phyloP scores from a whole-genome alignment of 2,113 vertebrate species.

The Eublepharis macularius region DNA sequence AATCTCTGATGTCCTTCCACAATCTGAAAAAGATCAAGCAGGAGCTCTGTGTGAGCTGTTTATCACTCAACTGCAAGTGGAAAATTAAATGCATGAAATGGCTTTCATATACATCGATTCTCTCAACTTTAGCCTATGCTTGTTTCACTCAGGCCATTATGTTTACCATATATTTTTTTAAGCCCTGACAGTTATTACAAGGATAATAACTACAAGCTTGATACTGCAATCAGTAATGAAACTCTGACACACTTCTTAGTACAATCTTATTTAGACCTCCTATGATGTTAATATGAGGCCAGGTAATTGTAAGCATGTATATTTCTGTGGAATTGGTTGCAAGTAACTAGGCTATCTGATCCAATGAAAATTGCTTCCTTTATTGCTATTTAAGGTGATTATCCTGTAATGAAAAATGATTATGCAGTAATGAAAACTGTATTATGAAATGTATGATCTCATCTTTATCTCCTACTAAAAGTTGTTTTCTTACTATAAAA shows the following conservation, averaged over 20 bases:
- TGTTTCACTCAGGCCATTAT: too few relatives aligned
- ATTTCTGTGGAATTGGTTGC: neutral
- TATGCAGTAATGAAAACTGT: neutral
- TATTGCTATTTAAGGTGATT: neutral
- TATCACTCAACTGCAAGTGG: too few relatives aligned
- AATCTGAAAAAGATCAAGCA: too few relatives aligned
- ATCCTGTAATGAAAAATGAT: neutral
- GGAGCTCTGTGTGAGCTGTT: too few relatives aligned
- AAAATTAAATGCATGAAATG: too few relatives aligned
- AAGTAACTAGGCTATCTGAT: neutral
- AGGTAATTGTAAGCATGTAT: neutral
- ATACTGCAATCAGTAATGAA: neutral
- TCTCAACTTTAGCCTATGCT: too few relatives aligned
- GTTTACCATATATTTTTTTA: too few relatives aligned
- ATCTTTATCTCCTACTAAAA: constrained; percentile 9
- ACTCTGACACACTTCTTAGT: neutral
- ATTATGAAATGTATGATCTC: neutral
- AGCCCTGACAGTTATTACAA: too few relatives aligned
- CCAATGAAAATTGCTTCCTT: neutral
- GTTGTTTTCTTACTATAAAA: neutral
- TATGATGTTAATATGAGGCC: neutral
- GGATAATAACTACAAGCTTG: too few relatives aligned
- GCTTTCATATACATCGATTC: too few relatives aligned
- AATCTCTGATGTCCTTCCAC: too few relatives aligned
- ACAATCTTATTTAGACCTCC: neutral